Conservation (phyloP, 2,888 invertebrate species). For the Molanna angustata region DNA sequence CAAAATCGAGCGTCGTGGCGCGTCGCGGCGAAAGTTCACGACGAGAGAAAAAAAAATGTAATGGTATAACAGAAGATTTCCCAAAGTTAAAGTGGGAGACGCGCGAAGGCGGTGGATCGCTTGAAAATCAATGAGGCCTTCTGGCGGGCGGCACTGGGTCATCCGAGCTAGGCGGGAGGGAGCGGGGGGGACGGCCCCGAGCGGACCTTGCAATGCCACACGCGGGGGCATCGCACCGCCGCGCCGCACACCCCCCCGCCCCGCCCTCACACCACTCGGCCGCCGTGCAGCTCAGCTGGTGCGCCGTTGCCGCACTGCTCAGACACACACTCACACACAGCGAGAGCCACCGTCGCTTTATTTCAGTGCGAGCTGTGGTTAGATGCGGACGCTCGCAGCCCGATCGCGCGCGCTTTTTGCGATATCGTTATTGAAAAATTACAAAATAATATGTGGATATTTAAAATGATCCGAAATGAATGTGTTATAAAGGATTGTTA, state of each 20-base stretch:
- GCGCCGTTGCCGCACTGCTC: constrained; percentile 39
- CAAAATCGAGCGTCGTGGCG: too few relatives aligned
- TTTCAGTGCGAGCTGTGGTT: constrained; percentile 32
- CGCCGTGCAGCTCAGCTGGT: constrained; percentile 64
- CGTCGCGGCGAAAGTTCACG: constrained; percentile 16
- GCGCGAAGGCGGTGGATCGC: constrained; percentile 31
- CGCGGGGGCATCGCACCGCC: constrained; percentile 43
- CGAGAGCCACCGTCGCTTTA: constrained; percentile 30
- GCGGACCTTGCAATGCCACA: constrained; percentile 61
- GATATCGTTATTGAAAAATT: too few relatives aligned
- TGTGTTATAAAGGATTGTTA: too few relatives aligned
- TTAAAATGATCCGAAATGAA: too few relatives aligned
- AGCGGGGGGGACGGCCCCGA: constrained; percentile 37
- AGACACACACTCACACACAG: constrained; percentile 29
- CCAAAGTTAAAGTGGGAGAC: constrained; percentile 32
- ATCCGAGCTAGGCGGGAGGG: constrained; percentile 41
- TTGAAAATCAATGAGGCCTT: constrained; percentile 30
- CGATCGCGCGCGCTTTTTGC: not conserved
- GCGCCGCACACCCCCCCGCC: constrained; percentile 43
- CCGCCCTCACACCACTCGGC: constrained; percentile 46
- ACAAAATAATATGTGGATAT: too few relatives aligned
- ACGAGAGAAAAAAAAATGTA: constrained; percentile 15
- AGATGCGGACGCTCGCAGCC: constrained; percentile 22
- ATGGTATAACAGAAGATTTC: too few relatives aligned
- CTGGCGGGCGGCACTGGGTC: constrained; percentile 35